Evolutionary conservation across 2,888 invertebrate genomes (phyloP), one percentile per base, ranked within the genome.

Genomic region (Chrysomela aeneicollis): DNA sequence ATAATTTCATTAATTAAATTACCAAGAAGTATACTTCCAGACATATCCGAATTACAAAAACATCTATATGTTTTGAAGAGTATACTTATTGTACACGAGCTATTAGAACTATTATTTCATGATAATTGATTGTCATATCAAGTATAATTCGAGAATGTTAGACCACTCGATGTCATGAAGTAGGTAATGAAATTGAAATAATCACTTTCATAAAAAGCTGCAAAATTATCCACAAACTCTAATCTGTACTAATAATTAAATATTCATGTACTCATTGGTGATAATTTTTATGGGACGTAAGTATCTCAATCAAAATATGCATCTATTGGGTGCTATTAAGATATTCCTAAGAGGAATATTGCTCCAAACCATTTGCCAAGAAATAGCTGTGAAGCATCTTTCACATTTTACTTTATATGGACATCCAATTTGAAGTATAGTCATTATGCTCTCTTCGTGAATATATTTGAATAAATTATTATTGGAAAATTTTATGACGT

Each of bases 381-480:
- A 35, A 9, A 35, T 35, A 9, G 32, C n/a, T 15, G 42, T 42
- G 15, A 42, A 42, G 15, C 15, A 42, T 42, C 42, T 42, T 42
- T 42, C 42, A 42, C 42, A 42, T 42, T 42, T 42, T 42, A 42
- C 42, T 15, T 42, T 42, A 42, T 3, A 42, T 42, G 42, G 42
- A 6, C 15, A 42, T 42, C 15, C 42, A 42, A 42, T 42, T 42
- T 42, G 42, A 42, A 12, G 42, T 42, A 42, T 42, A 42, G 42
- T 42, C 42, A 42, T 42, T 42, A 42, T 42, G 42, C 2, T 10
- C 42, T 42, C 42, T 42, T 42, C 42, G 42, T 42, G 42, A 15
- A 42, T 42, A 42, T 42, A 42, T 42, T 42, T 42, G 42, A 42
- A 42, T 42, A 42, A 42, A 42, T 42, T 42, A 42, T 42, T 42